Base-by-base conservation (phyloP, 2,888 invertebrate species). In the Lordiphosa fenestrarum region DNA sequence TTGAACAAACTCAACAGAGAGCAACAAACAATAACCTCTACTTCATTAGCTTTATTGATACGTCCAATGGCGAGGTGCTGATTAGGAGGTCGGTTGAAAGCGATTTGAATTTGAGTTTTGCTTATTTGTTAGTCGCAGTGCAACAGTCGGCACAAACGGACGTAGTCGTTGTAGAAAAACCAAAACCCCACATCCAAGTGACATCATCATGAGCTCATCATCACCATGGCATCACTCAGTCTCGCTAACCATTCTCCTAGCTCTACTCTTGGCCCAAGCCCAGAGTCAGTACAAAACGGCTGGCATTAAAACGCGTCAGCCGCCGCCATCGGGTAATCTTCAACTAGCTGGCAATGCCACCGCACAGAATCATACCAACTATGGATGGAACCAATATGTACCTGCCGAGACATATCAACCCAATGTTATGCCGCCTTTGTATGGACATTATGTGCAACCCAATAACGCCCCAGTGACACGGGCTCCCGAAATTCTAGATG, bases 231-330 rank as follows among this genome's bases (percentile, higher is more conserved):
- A 38, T 37, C 64, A 61, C 56, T 41, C 64, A 38, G 6, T 70
- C 13, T 30, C 42, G 4, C 19, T 64, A 35, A 54, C 47, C 6
- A 40, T 48, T 36, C 47, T 84, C 36, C 36, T 67, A 12, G 49
- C 55, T 15, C 39, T 63, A 15, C 58, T 46, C 21, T 40, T 19
- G 6, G 10, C 9, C 6, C 41, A 35, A 6, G 66, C 47, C 10
- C 68, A 71, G 15, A 84, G 78, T 10, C 87, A 87, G 58, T 77
- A 69, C 30, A 87, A 87, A 56, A 87, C 86, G 19, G 63, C 77
- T 3, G 88, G 88, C 64, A 87, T 87, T 42, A 87, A 88, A 44
- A 87, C 87, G 0, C 88, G 82, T 7, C 78, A 87, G 25, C 85
- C 71, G 3, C 58, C 84, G 2, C 56, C 84, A 2, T 44, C 85